Conservation (phyloP, 2,888 invertebrate species). For the Sabellastarte sp. region DNA sequence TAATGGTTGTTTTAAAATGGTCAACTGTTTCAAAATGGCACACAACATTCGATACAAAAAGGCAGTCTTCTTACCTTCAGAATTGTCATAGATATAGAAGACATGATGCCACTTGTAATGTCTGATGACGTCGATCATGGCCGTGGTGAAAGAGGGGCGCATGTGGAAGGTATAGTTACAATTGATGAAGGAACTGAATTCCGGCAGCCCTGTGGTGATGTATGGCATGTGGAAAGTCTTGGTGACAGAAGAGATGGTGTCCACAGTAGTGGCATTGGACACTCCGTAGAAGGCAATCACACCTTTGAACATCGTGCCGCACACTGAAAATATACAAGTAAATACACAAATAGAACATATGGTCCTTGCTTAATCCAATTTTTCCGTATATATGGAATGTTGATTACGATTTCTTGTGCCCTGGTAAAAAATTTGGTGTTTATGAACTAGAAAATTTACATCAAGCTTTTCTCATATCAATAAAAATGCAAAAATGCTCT, state of each 20-base stretch:
- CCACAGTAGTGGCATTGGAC: slow-evolving; percentile 9
- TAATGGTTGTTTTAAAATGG: no score
- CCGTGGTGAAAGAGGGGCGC: slow-evolving; percentile 92
- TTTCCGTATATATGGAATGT: no score
- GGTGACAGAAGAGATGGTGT: slow-evolving; percentile 12
- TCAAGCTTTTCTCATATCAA: no score
- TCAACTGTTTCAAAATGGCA: no score
- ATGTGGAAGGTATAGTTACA: slow-evolving; percentile 62
- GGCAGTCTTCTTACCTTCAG: slow-evolving; percentile 8
- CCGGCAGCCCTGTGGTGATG: slow-evolving; percentile 13
- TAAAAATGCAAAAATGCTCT: no score
- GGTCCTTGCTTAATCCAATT: no score
- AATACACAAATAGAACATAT: no score
- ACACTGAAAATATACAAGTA: slow-evolving; percentile 19
- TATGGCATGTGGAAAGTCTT: slow-evolving; percentile 21
- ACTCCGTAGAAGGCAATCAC: slow-evolving; percentile 16
- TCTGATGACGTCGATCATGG: slow-evolving; percentile 89
- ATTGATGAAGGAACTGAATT: neutral
- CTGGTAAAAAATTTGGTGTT: no score
- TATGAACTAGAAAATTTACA: no score
- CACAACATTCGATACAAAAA: no score
- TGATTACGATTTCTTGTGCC: no score
- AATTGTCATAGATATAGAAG: slow-evolving; percentile 81
- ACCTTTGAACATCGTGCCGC: slow-evolving; percentile 14
- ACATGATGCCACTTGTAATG: slow-evolving; percentile 88